These are phyloP conservation scores for Scrobipalpa atriplicella DNA, from an alignment of 2,888 invertebrate species.

Conservation along the genomic window DNA sequence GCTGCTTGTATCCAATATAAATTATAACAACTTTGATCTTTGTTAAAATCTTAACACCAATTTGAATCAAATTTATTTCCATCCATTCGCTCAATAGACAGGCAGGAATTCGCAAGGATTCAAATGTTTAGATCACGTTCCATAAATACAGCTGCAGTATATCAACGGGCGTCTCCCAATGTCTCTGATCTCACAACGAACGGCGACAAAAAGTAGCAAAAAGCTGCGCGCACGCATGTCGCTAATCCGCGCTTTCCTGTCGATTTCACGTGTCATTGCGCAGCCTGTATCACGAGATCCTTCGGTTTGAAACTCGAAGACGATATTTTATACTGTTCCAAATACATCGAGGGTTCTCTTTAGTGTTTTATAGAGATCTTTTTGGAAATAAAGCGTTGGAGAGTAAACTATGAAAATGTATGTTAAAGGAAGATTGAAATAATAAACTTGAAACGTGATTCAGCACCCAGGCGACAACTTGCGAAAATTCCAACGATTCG, in stretches of 20 bases:
- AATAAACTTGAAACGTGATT: conserved; percentile 19
- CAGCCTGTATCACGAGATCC: conserved; percentile 17
- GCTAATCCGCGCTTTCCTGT: conserved; percentile 59
- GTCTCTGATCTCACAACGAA: conserved; percentile 1
- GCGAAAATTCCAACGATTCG: conserved; percentile 26
- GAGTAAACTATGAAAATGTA: neutral
- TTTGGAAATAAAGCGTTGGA: neutral
- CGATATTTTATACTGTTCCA: neutral
- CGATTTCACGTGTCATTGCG: conserved; percentile 46
- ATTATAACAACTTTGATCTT: too few relatives aligned
- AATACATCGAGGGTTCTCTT: neutral
- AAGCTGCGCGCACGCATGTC: conserved; percentile 43
- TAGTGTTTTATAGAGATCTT: neutral
- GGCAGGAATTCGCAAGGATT: conserved; percentile 9
- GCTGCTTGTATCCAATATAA: too few relatives aligned
- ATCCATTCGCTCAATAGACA: neutral
- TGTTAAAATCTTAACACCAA: too few relatives aligned
- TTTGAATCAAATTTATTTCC: too few relatives aligned
- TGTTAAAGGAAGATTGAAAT: neutral
- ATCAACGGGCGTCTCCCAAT: conserved; percentile 1
- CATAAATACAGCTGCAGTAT: conserved; percentile 6
- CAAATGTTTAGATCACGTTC: conserved; percentile 13
- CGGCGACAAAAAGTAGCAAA: conserved; percentile 36
- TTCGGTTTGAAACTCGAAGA: neutral
- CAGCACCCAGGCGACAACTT: conserved; percentile 26